A percentile compares a stretch with the other conserved stretches of the same genome.
Conservation (phyloP, 2,888 invertebrate species). For the Plebejus melissa region DNA sequence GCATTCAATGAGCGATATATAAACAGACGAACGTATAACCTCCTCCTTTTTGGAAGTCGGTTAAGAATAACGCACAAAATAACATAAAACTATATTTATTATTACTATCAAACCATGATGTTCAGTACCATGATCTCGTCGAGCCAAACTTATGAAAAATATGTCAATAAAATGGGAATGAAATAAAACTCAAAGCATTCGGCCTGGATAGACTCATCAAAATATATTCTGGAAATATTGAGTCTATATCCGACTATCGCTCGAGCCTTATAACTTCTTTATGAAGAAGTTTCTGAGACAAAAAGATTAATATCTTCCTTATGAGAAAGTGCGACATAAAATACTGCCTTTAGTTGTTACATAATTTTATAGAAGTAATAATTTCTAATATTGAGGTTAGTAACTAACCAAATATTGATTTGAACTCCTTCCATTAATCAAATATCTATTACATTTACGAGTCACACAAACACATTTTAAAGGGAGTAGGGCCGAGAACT, state of each 20-base stretch:
- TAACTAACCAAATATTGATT: constrained; percentile 1
- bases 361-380: not conserved
- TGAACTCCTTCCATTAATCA: not conserved
- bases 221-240: constrained; percentile 3
- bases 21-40: too few relatives aligned
- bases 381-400: not conserved
- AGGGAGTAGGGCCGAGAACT: not conserved
- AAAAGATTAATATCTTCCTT: not conserved
- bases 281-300: not conserved
- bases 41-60: too few relatives aligned
- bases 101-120: too few relatives aligned
- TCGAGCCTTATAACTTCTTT: not conserved
- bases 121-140: not conserved
- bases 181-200: constrained; percentile 8
- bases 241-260: constrained; percentile 4
- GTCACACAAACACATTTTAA: not conserved
- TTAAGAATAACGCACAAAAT: too few relatives aligned
- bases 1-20: too few relatives aligned
- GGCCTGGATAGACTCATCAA: not conserved
- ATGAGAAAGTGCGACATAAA: not conserved
- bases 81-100: too few relatives aligned
- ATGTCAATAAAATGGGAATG: not conserved
- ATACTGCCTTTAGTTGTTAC: not conserved
- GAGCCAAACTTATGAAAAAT: constrained; percentile 4
- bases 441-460: constrained; percentile 3